phyloP scores from a whole-genome alignment of 1,140 invertebrate species.

The Bombus haemorrhoidalis region DNA sequence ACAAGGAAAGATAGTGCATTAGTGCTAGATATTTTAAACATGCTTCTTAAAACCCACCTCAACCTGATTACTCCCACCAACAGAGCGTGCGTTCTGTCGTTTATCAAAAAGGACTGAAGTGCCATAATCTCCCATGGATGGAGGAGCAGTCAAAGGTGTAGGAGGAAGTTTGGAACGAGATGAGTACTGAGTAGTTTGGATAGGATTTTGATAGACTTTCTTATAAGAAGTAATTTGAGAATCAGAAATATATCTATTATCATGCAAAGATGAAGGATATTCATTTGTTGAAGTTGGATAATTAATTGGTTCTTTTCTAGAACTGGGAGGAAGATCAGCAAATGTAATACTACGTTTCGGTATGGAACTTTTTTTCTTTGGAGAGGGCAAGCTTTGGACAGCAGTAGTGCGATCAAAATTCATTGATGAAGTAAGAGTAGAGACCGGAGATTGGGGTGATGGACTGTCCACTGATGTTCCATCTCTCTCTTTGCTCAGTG shows the following conservation, averaged over 20 bases:
- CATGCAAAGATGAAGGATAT: slow-evolving; percentile 61
- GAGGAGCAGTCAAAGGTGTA: slow-evolving; percentile 77
- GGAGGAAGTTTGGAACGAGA: slow-evolving; percentile 76
- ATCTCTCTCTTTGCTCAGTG: slow-evolving; percentile 71
- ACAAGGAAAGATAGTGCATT: slow-evolving; percentile 25
- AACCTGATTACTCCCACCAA: slow-evolving; percentile 74
- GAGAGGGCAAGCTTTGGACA: slow-evolving; percentile 70
- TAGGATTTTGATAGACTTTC: slow-evolving; percentile 50
- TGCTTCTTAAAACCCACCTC: slow-evolving; percentile 79
- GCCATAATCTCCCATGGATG: slow-evolving; percentile 65
- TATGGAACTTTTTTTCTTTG: slow-evolving; percentile 61
- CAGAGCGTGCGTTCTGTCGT: slow-evolving; percentile 82
- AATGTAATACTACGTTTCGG: slow-evolving; percentile 74
- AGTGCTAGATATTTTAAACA: slow-evolving; percentile 64
- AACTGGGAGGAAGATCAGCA: slow-evolving; percentile 69
- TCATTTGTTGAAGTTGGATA: slow-evolving; percentile 23
- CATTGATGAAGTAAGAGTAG: slow-evolving; percentile 54
- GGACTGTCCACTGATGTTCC: slow-evolving; percentile 77
- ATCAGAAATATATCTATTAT: slow-evolving; percentile 57
- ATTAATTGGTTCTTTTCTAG: slow-evolving; percentile 36
- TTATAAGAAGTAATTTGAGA: slow-evolving; percentile 58
- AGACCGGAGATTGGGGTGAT: slow-evolving; percentile 58
- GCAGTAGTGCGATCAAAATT: slow-evolving; percentile 66
- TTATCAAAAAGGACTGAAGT: slow-evolving; percentile 72
- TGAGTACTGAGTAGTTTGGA: slow-evolving; percentile 44